Conservation (phyloP, 2,888 invertebrate genomes). For the Pimpla rufipes region DNA sequence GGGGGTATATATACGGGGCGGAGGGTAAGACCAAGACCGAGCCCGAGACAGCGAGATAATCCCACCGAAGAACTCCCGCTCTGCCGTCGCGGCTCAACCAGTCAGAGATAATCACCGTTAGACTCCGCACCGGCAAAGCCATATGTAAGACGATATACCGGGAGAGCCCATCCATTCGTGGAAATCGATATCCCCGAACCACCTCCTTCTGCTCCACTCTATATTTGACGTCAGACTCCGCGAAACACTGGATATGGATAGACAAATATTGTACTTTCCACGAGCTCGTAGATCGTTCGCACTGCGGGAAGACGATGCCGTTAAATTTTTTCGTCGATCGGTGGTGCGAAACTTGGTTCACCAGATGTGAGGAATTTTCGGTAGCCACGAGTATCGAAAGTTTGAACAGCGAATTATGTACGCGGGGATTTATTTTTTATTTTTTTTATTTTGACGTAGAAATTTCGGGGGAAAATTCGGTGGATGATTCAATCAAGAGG, state of each 20-base stretch:
- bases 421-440: too few species aligned
- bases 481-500: too few species aligned
- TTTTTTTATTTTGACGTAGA: too few species aligned
- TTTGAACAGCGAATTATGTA: too few species aligned
- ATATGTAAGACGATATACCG: slow-evolving; percentile 59
- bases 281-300: too few species aligned
- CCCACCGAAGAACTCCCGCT: slow-evolving; percentile 79
- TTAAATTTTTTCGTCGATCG: too few species aligned
- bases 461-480: too few species aligned
- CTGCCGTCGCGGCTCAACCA: slow-evolving; percentile 79
- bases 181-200: slow-evolving; percentile 50
- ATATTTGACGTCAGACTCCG: slow-evolving; percentile 14
- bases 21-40: slow-evolving; percentile 38
- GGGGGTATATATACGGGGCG: slow-evolving; percentile 73
- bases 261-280: slow-evolving; percentile 18
- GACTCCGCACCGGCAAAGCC: slow-evolving; percentile 68
- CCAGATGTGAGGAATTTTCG: too few species aligned
- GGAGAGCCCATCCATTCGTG: slow-evolving; percentile 36
- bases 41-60: slow-evolving; percentile 80
- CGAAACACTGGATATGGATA: slow-evolving; percentile 14
- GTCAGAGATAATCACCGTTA: slow-evolving; percentile 83
- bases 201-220: not conserved
- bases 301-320: too few species aligned
- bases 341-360: too few species aligned
- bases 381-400: too few species aligned